Base-by-base conservation (phyloP, 2,888 invertebrate species). In the Drosophila mulleri region DNA sequence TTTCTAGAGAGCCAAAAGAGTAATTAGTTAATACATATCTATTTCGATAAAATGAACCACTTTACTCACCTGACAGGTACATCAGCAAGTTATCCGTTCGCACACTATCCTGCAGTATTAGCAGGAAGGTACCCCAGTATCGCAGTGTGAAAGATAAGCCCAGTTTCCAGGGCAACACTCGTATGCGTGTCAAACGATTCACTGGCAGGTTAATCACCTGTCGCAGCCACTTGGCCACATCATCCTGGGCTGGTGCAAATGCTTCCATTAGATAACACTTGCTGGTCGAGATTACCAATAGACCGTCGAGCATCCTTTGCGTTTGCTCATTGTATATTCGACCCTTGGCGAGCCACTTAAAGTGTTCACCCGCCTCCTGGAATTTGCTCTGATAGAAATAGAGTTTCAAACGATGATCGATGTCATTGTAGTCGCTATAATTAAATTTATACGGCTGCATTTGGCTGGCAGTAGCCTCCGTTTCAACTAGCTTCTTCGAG, bases 381-480 rank as follows among this genome's bases (percentile, higher is more conserved):
- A 95, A 94, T 81, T 94, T 92, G 67, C 92, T 92, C 74, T 94
- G 92, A 85, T 94, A 94, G 42, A 95, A 93, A 85, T 94, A 94
- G 5, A 94, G 90, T 83, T 95, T 95, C n/a, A 95, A 91, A 54
- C 95, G 93, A 80, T 94, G 94, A 91, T 95, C 95, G 20, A 94
- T 92, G 74, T 94, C 93, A 67, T 92, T 92, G 62, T 94, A 95
- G 81, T 95, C 93, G 8, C 84, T 93, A 74, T 94, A 95, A 41
- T 94, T 94, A 78, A 94, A 95, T 81, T 94, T 93, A 75, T 94
- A 93, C 2, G 89, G 86, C 32, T 88, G 89, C 11, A 88, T 57
- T 26, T 29, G 42, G 23, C 72, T 72, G 11, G 75, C 60, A 37
- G 67, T 61, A 56, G 83, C 61, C 64, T 92, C 91, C 2, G 86